phyloP scores from a whole-genome alignment of 2,888 invertebrate genomes.

The Pemphredon lugubris region DNA sequence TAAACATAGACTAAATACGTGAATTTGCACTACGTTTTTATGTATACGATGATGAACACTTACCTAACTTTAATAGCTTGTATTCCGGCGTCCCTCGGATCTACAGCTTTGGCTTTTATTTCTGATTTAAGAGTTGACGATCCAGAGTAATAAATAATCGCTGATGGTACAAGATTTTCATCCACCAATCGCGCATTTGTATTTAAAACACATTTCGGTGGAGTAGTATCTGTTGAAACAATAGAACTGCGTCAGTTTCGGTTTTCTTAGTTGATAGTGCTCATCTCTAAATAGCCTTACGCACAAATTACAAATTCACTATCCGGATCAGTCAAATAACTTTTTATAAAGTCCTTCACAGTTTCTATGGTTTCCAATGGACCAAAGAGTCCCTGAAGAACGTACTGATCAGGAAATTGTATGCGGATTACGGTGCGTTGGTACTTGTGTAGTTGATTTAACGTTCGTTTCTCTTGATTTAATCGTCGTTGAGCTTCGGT shows the following conservation, averaged over 20 bases:
- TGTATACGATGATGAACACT: not conserved
- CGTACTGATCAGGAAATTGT: slow-evolving; percentile 92
- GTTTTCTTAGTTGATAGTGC: no score
- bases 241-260: not conserved
- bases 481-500: slow-evolving; percentile 85
- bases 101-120: slow-evolving; percentile 84
- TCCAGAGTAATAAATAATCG: slow-evolving; percentile 85
- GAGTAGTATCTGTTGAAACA: slow-evolving; percentile 87
- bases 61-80: slow-evolving; percentile 88
- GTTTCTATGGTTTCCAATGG: slow-evolving; percentile 88
- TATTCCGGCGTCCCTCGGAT: slow-evolving; percentile 86
- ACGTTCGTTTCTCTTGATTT: slow-evolving; percentile 83
- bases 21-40: no score
- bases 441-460: slow-evolving; percentile 86
- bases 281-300: no score
- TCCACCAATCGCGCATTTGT: slow-evolving; percentile 86
- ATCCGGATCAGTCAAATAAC: slow-evolving; percentile 86
- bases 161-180: slow-evolving; percentile 89
- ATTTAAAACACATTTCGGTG: slow-evolving; percentile 88
- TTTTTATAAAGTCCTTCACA: slow-evolving; percentile 88
- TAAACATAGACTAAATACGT: not conserved
- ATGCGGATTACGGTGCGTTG: slow-evolving; percentile 90
- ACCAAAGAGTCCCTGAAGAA: slow-evolving; percentile 92
- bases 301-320: slow-evolving; percentile 91
- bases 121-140: slow-evolving; percentile 84